Base-by-base conservation (phyloP, 1,140 invertebrate genomes). In the Ctenoplectra terminalis region DNA sequence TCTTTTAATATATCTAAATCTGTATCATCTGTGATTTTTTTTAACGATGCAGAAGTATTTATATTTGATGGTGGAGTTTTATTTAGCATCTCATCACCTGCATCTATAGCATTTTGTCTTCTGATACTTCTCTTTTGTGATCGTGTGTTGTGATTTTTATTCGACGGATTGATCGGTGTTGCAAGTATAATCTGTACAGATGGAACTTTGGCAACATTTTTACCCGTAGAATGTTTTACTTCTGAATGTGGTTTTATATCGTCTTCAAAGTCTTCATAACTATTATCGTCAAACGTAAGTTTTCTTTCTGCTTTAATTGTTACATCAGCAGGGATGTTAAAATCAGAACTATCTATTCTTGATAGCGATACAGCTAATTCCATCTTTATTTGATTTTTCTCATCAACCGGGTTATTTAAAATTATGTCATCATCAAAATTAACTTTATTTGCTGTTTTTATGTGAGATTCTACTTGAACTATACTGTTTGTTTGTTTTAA, bases 401-500 rank as follows among this genome's bases (percentile, higher is more conserved):
- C 82, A 37, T 88, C 67, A 15, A 84, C 9, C 40, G 85, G 74
- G 6, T 88, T 80, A 1, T 85, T 86, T 11, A 81, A 50, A 17
- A 52, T 1, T 15, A 91, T 56, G 3, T 73, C 54, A 48, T 91
- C 87, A 71, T 87, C 58, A 34, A 89, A 90, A 78, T 90, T 89
- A 17, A 89, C 89, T 72, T 89, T 87, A 48, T 81, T 61, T 7
- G 29, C 13, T 1, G 40, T 73, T 73, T 79, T 91, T 83, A n/a
- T 85, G 84, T 46, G 81, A 79, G 2, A 86, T 17, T 87, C 72
- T 20, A 67, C 50, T 5, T 73, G 71, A 34, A 9, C 52, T 1
- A 75, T 82, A 48, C 88, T 78, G n/a, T 86, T 89, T 48, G 46
- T 43, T 64, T 80, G 85, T 52, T 94, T 93, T 20, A 94, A 67